These are phyloP conservation scores for Chaetops frenatus DNA, from an alignment of 2,113 vertebrate species.

Conservation along the genomic window DNA sequence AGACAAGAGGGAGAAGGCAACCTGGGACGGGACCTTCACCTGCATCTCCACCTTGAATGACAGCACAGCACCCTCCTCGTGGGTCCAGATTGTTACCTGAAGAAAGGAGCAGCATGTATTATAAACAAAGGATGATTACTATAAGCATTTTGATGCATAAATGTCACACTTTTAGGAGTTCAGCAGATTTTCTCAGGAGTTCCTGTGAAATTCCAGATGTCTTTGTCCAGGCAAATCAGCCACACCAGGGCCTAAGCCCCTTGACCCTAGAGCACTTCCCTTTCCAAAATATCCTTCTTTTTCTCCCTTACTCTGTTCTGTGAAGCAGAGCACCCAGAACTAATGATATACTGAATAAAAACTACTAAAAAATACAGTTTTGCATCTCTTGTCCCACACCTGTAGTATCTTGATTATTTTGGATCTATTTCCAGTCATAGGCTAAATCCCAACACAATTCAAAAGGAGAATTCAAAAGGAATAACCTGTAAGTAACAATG, in stretches of 20 bases:
- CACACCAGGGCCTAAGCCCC: neutral
- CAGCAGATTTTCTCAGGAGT: neutral
- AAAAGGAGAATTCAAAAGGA: neutral
- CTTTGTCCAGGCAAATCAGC: neutral
- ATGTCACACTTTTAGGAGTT: neutral
- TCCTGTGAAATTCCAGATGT: neutral
- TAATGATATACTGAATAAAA: neutral
- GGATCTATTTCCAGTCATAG: neutral
- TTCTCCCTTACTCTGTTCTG: neutral
- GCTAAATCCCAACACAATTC: neutral
- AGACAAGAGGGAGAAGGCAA: constrained; percentile 68
- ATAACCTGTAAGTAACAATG: neutral
- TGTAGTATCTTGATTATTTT: neutral
- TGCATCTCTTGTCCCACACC: neutral
- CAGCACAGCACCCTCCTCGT: constrained; percentile 64
- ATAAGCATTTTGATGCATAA: neutral
- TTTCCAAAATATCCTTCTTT: neutral
- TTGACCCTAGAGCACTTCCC: neutral
- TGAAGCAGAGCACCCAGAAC: neutral
- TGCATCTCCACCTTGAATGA: constrained; percentile 74
- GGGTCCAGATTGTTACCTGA: constrained; percentile 71
- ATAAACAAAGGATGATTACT: neutral
- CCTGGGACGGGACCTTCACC: constrained; percentile 45
- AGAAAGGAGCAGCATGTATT: neutral
- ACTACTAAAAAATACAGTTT: neutral